phyloP scores from a whole-genome alignment of 2,113 vertebrate genomes.

The Hemicordylus capensis region DNA sequence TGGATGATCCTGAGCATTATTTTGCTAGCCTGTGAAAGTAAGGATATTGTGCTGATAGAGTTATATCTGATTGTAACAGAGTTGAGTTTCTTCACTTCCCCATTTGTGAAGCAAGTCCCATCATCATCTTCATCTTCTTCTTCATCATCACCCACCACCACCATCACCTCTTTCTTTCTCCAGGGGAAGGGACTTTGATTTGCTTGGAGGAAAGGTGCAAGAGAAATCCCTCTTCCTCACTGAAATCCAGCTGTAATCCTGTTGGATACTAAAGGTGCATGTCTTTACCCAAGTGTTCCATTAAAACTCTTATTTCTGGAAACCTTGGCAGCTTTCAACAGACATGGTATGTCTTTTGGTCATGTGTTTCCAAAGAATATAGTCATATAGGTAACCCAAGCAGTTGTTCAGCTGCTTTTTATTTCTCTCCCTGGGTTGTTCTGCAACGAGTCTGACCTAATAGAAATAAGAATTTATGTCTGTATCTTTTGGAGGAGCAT shows the following conservation, averaged over 20 bases:
- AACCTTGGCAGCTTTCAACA: conserved; percentile 20
- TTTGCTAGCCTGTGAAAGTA: too few species aligned
- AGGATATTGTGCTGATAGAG: too few species aligned
- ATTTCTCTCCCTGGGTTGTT: conserved; percentile 36
- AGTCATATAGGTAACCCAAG: conserved; percentile 6
- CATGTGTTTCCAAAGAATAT: conserved; percentile 21
- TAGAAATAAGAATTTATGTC: conserved; percentile 55
- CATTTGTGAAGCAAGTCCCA: conserved; percentile 13
- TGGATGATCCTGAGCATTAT: too few species aligned
- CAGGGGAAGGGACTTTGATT: conserved; percentile 39
- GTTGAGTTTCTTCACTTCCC: conserved; percentile 9
- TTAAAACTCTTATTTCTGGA: conserved; percentile 24
- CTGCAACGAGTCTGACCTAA: conserved; percentile 37
- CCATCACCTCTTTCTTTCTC: not conserved
- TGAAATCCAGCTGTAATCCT: conserved; percentile 33
- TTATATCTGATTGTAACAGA: not conserved
- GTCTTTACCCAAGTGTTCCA: conserved; percentile 35
- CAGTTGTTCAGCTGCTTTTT: conserved; percentile 23
- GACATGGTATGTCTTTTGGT: conserved; percentile 5
- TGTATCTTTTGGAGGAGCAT: conserved; percentile 53
- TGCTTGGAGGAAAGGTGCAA: conserved; percentile 22
- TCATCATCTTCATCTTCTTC: too few species aligned
- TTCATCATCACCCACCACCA: too few species aligned
- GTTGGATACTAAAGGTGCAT: conserved; percentile 24
- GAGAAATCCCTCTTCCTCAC: not conserved